Evolutionary conservation across 1,140 invertebrate species (phyloP).

Genomic region (Procambarus virginalis): DNA sequence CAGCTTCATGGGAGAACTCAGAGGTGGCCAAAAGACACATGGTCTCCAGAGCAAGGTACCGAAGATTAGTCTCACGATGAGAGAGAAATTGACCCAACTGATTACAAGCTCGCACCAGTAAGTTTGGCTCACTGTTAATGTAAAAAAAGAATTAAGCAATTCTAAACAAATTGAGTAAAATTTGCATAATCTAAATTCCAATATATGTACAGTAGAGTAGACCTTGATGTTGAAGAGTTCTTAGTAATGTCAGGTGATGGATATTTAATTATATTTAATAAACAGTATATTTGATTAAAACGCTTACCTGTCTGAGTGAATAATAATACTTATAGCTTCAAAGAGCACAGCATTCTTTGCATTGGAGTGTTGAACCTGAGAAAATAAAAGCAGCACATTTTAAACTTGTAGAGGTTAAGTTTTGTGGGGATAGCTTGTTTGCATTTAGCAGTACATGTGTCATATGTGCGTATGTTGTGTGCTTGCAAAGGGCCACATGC

Average conservation of each 20-base stretch:
- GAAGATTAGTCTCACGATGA: slow-evolving; percentile 98
- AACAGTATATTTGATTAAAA: slow-evolving; percentile 14
- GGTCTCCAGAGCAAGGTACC: slow-evolving; percentile 98
- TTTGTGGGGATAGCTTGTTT: no score
- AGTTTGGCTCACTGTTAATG: slow-evolving; percentile 88
- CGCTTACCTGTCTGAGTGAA: slow-evolving; percentile 93
- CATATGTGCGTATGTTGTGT: no score
- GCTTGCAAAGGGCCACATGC: no score
- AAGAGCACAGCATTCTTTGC: slow-evolving; percentile 99
- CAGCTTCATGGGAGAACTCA: slow-evolving; percentile 99
- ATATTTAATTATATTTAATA: no score
- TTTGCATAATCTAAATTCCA: no score
- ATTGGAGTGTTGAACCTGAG: slow-evolving; percentile 95
- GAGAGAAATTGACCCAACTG: slow-evolving; percentile 99
- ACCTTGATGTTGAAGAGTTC: no score
- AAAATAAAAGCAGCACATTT: not conserved
- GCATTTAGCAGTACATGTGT: no score
- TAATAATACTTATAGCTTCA: slow-evolving; percentile 99
- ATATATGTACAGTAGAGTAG: no score
- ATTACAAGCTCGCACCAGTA: slow-evolving; percentile 98
- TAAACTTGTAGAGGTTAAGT: no score
- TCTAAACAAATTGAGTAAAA: not conserved
- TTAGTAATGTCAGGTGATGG: no score
- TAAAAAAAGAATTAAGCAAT: not conserved
- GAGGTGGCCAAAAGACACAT: slow-evolving; percentile 99